Base-by-base conservation (phyloP, 2,888 invertebrate species). In the Drosophila nr. perissopoda region DNA sequence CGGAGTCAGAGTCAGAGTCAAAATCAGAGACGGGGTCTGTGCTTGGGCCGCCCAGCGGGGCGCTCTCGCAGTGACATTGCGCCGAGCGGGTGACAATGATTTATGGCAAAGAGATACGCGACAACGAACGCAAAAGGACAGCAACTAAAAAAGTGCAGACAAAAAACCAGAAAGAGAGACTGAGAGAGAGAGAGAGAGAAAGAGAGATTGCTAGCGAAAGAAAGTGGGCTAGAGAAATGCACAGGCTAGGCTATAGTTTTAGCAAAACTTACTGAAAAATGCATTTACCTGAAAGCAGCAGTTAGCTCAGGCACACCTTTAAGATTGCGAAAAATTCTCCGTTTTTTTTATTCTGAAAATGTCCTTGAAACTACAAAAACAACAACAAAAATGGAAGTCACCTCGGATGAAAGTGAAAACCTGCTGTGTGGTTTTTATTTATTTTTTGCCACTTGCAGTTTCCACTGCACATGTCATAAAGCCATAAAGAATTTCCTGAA, bases 81-180 rank as follows among this genome's bases (percentile, higher is more conserved):
- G 83, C 88, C 84, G 81, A 88, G 91, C 91, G 91, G 89, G 90
- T 91, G 92, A 91, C 92, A 92, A 92, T 92, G 92, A 92, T 92
- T 92, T 92, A 92, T 92, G 84, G 86, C 89, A 82, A 89, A 83
- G 84, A 92, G 91, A 92, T 92, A 92, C 81, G 88, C 91, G 91
- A 91, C 91, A 90, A 90, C 83, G 77, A 90, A 83, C 79, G 80
- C 83, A 86, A 87, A 87, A 87, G 85, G 79, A 71, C 77, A 60
- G 36, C 64, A 77, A 75, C n/a, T 49, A 72, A 81, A 76, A 82
- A 76, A 79, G 54, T 51, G 65, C 59, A 73, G 61, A 70, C 53
- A 40, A 51, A 56, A 51, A 60, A 25, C 18, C 11, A 63, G 13
- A 53, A 52, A 66, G 58, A n/a, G 58, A 46, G 18, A 48, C 6